Conservation (phyloP, 1,140 invertebrate genomes). For the Drosophila saltans region DNA sequence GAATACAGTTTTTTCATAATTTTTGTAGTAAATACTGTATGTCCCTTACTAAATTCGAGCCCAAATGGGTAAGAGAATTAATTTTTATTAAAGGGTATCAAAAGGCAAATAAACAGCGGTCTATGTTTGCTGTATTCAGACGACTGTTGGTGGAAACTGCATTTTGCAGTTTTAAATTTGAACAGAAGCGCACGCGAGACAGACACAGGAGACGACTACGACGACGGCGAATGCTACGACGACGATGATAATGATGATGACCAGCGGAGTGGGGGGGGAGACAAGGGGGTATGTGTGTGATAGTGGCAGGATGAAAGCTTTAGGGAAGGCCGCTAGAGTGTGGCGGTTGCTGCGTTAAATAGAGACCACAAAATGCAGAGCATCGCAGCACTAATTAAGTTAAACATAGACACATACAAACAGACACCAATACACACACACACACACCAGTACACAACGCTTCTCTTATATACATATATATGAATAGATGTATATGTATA, state of each 20-base stretch:
- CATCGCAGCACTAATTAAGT: slow-evolving; percentile 76
- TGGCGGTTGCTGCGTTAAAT: slow-evolving; percentile 71
- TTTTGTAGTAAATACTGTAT: too few relatives aligned
- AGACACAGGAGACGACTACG: slow-evolving; percentile 14
- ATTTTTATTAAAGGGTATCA: slow-evolving; percentile 26
- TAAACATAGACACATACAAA: slow-evolving; percentile 78
- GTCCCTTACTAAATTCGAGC: too few relatives aligned
- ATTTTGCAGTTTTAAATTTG: slow-evolving; percentile 72
- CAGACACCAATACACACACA: slow-evolving; percentile 28
- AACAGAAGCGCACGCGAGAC: slow-evolving; percentile 21
- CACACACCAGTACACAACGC: slow-evolving; percentile 13
- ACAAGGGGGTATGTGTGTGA: background rate
- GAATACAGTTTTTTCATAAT: too few relatives aligned
- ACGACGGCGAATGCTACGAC: background rate
- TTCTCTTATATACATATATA: background rate
- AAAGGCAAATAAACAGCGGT: slow-evolving; percentile 60
- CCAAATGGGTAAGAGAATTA: too few relatives aligned
- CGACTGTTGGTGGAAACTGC: slow-evolving; percentile 46
- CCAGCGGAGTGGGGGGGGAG: background rate
- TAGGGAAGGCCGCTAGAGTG: slow-evolving; percentile 23
- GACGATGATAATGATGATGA: slow-evolving; percentile 4
- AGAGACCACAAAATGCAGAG: slow-evolving; percentile 74
- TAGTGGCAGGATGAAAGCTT: slow-evolving; percentile 12
- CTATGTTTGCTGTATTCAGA: slow-evolving; percentile 41
- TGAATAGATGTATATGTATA: background rate